Conservation (phyloP, 2,888 invertebrate genomes). For the Calameuta filiformis region DNA sequence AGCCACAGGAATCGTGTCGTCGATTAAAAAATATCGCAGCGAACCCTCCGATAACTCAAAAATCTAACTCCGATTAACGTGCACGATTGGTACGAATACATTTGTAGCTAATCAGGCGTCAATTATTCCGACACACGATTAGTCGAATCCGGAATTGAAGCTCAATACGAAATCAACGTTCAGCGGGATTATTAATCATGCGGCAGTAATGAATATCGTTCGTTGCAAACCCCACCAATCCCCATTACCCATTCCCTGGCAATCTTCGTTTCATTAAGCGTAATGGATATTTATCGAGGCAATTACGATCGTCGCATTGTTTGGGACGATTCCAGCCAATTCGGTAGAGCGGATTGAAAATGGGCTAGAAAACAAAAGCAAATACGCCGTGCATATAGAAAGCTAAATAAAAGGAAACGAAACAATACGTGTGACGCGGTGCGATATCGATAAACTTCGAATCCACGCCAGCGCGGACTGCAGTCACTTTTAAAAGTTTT, state of each 20-base stretch:
- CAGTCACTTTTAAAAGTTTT: background rate
- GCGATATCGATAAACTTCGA: background rate
- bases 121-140: background rate
- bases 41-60: background rate
- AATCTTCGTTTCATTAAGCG: constrained; percentile 2
- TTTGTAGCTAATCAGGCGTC: too few relatives aligned
- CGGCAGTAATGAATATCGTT: background rate
- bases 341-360: background rate
- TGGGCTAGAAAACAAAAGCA: background rate
- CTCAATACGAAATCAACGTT: background rate
- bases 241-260: background rate
- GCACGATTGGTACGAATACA: too few relatives aligned
- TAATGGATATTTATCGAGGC: constrained; percentile 1
- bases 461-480: background rate
- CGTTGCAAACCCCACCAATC: background rate
- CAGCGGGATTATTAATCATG: background rate
- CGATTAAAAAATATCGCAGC: background rate
- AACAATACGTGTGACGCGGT: background rate
- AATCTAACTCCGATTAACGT: background rate
- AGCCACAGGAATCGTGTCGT: background rate
- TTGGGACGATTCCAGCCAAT: background rate
- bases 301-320: background rate
- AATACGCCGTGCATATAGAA: background rate
- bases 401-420: background rate
- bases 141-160: background rate